These are phyloP conservation scores for Menidia menidia DNA, from an alignment of 2,797 vertebrate genomes.

Conservation along the genomic window DNA sequence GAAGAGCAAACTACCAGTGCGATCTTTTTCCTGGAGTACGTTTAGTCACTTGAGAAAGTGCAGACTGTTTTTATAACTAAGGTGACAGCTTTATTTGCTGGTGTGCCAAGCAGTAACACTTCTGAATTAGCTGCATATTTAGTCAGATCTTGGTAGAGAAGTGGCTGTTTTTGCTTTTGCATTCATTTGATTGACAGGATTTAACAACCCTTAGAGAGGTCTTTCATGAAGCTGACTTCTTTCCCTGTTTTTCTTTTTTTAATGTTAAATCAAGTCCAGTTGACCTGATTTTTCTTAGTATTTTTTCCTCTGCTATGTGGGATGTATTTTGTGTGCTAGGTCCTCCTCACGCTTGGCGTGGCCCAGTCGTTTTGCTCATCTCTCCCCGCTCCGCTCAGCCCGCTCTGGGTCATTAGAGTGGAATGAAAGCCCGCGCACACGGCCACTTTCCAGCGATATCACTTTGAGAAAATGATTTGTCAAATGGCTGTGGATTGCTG, in stretches of 20 bases:
- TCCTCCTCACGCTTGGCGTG: constrained; percentile 32
- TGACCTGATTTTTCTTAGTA: constrained; percentile 47
- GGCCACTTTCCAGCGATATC: constrained; percentile 61
- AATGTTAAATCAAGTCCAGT: not conserved
- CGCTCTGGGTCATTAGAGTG: constrained; percentile 54
- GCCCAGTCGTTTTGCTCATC: constrained; percentile 63
- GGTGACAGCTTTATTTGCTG: not conserved
- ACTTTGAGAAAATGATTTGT: constrained; percentile 64
- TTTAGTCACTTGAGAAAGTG: not conserved
- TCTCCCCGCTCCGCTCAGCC: constrained; percentile 58
- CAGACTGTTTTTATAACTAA: not conserved
- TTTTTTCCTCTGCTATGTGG: constrained; percentile 16
- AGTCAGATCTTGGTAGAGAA: not conserved
- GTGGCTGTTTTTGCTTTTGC: not conserved
- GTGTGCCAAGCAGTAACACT: not conserved
- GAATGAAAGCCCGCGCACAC: constrained; percentile 58
- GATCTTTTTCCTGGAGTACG: not conserved
- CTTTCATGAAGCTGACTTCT: not conserved
- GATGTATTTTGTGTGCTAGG: constrained; percentile 53
- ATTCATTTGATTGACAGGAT: not conserved
- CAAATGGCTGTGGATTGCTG: constrained; percentile 55
- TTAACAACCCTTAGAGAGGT: not conserved
- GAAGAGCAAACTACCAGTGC: not conserved
- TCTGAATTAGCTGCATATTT: not conserved
- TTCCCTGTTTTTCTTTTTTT: not conserved